Base-by-base conservation (phyloP, 2,797 vertebrate species). In the Tapirus indicus region DNA sequence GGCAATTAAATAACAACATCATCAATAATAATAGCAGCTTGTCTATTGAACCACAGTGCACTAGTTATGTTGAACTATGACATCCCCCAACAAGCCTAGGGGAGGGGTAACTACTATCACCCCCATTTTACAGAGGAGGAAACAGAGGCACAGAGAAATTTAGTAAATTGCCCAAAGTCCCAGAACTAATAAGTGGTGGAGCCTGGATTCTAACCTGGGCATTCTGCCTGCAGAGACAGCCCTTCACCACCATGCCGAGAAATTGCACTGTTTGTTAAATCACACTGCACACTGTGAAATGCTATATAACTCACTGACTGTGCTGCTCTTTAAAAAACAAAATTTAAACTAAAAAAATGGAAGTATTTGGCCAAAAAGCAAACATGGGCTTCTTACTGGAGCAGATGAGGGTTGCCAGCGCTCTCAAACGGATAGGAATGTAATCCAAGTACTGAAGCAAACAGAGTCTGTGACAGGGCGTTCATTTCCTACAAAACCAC, bases 401-500 rank as follows among this genome's bases (percentile, higher is more conserved):
- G 47, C 47, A 71, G 66, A 44, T n/a, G 13, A 23, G 62, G 75
- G 16, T 6, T 87, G 35, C 23, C 7, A 17, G 25, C 29, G 27
- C 47, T 89, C 44, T 44, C 8, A 11, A 86, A 52, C 0, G 78
- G 91, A 62, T 3, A 10, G 29, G 18, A 87, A 97, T 25, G 25
- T 0, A 44, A 97, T 6, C 56, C 66, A n/a, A 97, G 49, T 4
- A 1, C n/a, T 1, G 44, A 64, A 84, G 78, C 78, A 47, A 95
- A 97, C 80, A 85, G 85, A 71, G 80, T 62, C 87, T 64, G 18
- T 11, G 44, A 41, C 4, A 62, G 75, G 93, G 56, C 47, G 49
- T 96, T 10, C 88, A 58, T 94, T 97, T 97, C 95, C 74, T 35
- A 88, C 9, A 84, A 77, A 97, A 96, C 92, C 96, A 94, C 72